Evolutionary conservation across 1,140 invertebrate species (phyloP), one percentile per base, ranked within the genome.

Genomic region (Teleopsis dalmanni): DNA sequence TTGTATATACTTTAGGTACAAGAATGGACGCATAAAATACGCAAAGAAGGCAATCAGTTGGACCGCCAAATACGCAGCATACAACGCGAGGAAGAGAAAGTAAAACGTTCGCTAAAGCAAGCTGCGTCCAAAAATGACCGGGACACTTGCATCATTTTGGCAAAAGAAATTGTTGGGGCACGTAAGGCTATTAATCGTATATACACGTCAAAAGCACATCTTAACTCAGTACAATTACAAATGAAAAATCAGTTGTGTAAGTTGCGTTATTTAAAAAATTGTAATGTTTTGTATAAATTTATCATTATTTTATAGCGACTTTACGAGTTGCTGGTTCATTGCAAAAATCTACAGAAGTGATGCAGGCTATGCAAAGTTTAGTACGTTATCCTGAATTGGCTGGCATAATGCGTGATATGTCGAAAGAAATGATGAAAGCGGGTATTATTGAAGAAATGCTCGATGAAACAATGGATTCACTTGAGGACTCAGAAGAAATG

Each of bases 391-490:
- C 93, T 0, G 95, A 99, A 74, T 84, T 99, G 16, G 88, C 91
- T 3, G 82, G 84, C 14, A 95, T 92, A 0, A 99, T 99, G 96
- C 82, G 92, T 62, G 95, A 98, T 57, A 76, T 99, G 73, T 96
- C 94, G 0, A 95, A 92, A 73, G 95, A 98, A 79, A 98, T 98
- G 95, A 98, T 95, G 89, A 93, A 88, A 72, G 93, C 95, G 6
- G 94, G 95, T n/a, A 97, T 98, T 36, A 93, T 99, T 50, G 95
- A 98, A 69, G 95, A 99, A 75, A 98, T 99, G 95, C 74, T 99
- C 33, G 95, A 99, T 57, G 96, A 99, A 71, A 95, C 95, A 23
- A 87, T 99, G 82, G 92, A 95, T 53, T 76, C 78, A 5, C 74
- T 96, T 35, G 89, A 91, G 62, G 90, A 93, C 72, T 82, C 87